These are phyloP conservation scores for Physeter macrocephalus DNA, from an alignment of 2,113 vertebrate species.

Conservation along the genomic window DNA sequence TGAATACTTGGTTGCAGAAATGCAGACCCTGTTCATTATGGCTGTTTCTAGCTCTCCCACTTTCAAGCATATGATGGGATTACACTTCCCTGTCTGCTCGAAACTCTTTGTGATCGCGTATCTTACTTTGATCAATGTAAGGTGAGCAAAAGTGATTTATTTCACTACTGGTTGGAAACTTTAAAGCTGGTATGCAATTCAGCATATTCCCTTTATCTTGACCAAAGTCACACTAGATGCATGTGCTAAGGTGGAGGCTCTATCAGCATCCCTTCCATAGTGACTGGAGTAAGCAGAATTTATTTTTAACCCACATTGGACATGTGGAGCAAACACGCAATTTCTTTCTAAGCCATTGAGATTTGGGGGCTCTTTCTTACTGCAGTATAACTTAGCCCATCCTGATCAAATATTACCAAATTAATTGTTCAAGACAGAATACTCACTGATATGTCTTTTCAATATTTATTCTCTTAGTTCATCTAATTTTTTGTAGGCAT, in stretches of 20 bases:
- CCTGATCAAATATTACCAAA: not conserved
- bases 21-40: not conserved
- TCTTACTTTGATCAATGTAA: not conserved
- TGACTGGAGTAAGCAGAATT: not conserved
- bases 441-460: not conserved
- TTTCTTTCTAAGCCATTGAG: not conserved
- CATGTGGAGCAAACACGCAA: not conserved
- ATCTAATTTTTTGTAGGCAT: not conserved
- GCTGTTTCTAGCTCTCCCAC: not conserved
- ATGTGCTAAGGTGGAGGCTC: fast-evolving
- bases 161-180: not conserved
- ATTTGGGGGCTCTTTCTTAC: not conserved
- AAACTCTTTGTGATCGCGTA: not conserved
- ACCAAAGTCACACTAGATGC: not conserved
- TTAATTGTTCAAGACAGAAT: conserved; percentile 30
- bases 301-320: not conserved
- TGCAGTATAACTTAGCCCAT: not conserved
- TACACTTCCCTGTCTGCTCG: not conserved
- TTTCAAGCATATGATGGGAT: not conserved
- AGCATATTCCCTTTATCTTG: not conserved
- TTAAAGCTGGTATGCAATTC: not conserved
- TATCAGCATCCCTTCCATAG: not conserved
- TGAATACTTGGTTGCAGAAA: not conserved
- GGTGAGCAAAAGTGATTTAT: not conserved
- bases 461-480: not conserved